Percentiles rank a stretch among this genome's conserved stretches.
phyloP scores from a whole-genome alignment of 2,888 invertebrate species.

The Platerodrilus igneus region DNA sequence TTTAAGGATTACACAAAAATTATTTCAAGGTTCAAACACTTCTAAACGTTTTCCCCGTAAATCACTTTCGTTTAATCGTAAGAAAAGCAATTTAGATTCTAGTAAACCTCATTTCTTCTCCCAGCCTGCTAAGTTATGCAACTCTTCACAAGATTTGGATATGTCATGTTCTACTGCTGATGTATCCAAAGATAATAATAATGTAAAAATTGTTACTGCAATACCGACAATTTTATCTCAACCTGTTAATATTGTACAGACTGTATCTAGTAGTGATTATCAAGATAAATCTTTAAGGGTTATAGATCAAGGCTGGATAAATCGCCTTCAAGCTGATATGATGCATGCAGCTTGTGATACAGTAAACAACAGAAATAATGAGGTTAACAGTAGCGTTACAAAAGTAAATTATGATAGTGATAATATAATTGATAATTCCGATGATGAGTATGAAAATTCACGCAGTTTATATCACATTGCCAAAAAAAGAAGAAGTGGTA shows the following conservation, averaged over 20 bases:
- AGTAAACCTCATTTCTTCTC: constrained; percentile 24
- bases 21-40: constrained; percentile 66
- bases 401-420: constrained; percentile 56
- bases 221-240: constrained; percentile 26
- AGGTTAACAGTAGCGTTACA: constrained; percentile 39
- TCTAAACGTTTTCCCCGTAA: constrained; percentile 75
- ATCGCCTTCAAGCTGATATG: no score
- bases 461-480: constrained; percentile 29
- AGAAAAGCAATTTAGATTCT: constrained; percentile 36
- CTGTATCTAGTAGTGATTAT: constrained; percentile 34
- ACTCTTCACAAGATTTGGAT: background rate
- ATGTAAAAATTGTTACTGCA: constrained; percentile 21
- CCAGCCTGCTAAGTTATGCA: constrained; percentile 28
- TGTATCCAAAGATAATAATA: constrained; percentile 11
- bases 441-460: constrained; percentile 35
- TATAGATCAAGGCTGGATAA: constrained; percentile 58
- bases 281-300: constrained; percentile 37
- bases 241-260: constrained; percentile 38
- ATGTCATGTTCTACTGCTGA: background rate
- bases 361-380: constrained; percentile 28
- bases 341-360: no score
- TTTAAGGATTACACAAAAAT: constrained; percentile 56
- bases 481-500: constrained; percentile 36
- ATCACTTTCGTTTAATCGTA: constrained; percentile 48
- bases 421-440: constrained; percentile 56